Percentiles rank a stretch among this genome's conserved stretches.
Evolutionary conservation across 2,888 invertebrate species (phyloP).

Genomic region (Blastobasis lacticolella): DNA sequence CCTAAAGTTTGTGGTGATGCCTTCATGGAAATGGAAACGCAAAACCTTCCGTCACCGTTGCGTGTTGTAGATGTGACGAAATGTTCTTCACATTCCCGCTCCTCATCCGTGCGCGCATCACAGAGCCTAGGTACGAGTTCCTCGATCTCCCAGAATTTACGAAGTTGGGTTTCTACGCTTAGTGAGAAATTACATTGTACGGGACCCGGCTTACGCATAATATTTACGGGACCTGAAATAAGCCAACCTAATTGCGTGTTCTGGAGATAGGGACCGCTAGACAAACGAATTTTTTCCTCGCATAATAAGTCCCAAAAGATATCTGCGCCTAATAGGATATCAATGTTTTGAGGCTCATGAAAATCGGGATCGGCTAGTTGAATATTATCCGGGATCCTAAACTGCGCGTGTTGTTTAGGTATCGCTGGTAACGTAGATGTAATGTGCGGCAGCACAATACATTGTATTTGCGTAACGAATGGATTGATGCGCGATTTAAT

Average conservation of each 20-base stretch:
- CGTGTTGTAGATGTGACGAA: conserved; percentile 10
- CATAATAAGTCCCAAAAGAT: too few species aligned
- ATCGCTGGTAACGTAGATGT: conserved; percentile 8
- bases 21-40: conserved; percentile 10
- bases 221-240: conserved; percentile 7
- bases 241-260: conserved; percentile 12
- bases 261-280: conserved; percentile 7
- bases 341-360: too few species aligned
- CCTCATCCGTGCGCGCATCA: conserved; percentile 4
- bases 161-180: conserved; percentile 5
- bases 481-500: too few species aligned
- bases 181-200: conserved; percentile 9
- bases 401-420: conserved; percentile 7
- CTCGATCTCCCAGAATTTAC: conserved; percentile 11
- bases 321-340: too few species aligned
- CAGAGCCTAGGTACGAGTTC: conserved; percentile 3
- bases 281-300: conserved; percentile 4
- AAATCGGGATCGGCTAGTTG: too few species aligned
- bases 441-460: conserved; percentile 1
- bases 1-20: conserved; percentile 10
- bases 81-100: conserved; percentile 5
- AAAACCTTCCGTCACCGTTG: conserved; percentile 9
- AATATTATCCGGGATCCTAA: too few species aligned
- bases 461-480: too few species aligned
- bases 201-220: background rate